phyloP scores from a whole-genome alignment of 2,113 vertebrate species.

The Bufo gargarizans region DNA sequence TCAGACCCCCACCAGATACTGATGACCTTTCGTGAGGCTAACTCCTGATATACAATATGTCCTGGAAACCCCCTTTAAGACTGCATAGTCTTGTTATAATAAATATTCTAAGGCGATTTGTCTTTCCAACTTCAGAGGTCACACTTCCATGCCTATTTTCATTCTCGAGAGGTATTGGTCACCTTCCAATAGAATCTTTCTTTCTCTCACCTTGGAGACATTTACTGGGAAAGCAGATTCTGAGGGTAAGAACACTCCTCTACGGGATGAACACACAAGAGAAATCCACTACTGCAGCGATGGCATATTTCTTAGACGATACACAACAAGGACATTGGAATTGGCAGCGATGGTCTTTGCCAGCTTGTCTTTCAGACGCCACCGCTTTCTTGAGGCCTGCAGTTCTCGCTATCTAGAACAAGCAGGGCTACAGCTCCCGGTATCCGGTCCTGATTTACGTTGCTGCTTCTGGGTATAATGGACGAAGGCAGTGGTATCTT shows the following conservation, averaged over 20 bases:
- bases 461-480: background rate
- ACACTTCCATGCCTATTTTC: background rate
- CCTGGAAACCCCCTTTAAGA: background rate
- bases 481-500: background rate
- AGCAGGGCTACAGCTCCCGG: background rate
- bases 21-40: too few relatives aligned
- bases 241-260: constrained; percentile 27
- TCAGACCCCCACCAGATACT: too few relatives aligned
- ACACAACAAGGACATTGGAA: constrained; percentile 51
- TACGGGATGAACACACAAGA: constrained; percentile 28
- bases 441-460: background rate
- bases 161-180: constrained; percentile 4
- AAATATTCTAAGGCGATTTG: background rate
- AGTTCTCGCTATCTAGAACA: background rate
- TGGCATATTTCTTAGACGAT: constrained; percentile 31
- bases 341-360: constrained; percentile 39
- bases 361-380: constrained; percentile 51
- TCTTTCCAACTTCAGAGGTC: constrained; percentile 17
- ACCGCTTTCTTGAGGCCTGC: background rate
- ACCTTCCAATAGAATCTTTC: constrained; percentile 28
- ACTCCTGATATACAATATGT: background rate
- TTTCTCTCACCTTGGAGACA: constrained; percentile 27
- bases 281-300: constrained; percentile 53
- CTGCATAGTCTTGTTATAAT: background rate
- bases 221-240: constrained; percentile 29